Percentiles rank a stretch among this genome's conserved stretches.
Conservation (phyloP, 2,797 vertebrate genomes). For the Hylomyscus alleni region DNA sequence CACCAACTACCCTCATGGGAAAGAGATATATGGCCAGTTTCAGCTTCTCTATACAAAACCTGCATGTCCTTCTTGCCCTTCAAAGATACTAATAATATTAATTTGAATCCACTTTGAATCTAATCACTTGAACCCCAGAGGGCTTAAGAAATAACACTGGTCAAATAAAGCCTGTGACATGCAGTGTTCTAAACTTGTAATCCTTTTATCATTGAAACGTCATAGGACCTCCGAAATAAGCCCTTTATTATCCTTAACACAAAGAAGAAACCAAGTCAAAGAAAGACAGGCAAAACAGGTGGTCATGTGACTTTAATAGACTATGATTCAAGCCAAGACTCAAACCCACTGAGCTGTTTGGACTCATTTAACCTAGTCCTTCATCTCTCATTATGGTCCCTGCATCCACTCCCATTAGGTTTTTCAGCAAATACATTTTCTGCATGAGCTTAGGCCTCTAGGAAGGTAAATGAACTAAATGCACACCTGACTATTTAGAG, state of each 20-base stretch:
- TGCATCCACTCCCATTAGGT: background rate
- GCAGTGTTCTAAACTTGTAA: background rate
- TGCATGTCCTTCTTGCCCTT: background rate
- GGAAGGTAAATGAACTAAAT: slow-evolving; percentile 59
- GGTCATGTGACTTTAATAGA: background rate
- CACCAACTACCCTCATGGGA: background rate
- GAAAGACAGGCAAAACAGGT: background rate
- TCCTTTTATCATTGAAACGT: background rate
- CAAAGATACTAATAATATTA: background rate
- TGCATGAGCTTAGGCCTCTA: background rate
- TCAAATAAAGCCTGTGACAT: background rate
- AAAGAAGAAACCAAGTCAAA: background rate
- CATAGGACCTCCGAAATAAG: background rate
- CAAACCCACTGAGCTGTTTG: background rate
- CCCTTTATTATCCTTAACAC: background rate
- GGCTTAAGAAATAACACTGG: background rate
- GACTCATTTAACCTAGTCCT: slow-evolving; percentile 2
- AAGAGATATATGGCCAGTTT: background rate
- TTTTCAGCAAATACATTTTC: slow-evolving; percentile 27
- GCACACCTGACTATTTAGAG: background rate
- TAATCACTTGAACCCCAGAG: background rate
- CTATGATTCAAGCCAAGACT: background rate
- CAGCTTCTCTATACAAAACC: background rate
- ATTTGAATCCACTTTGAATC: slow-evolving; percentile 36
- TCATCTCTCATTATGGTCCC: background rate